These are phyloP conservation scores for Bursaphelenchus okinawaensis DNA, from an alignment of 2,888 invertebrate species.

Conservation along the genomic window DNA sequence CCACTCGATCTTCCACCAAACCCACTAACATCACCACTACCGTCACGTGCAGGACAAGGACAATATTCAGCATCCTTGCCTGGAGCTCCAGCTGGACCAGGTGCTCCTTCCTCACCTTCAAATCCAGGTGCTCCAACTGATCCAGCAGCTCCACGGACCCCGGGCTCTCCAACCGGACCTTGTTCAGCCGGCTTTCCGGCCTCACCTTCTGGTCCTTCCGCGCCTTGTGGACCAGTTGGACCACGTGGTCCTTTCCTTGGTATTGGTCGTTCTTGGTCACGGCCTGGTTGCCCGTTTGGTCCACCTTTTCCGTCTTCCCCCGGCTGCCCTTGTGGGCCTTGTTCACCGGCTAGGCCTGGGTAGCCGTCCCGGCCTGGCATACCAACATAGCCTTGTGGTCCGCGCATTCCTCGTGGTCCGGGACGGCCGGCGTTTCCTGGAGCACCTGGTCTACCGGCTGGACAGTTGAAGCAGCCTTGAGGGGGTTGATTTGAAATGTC, in stretches of 20 bases:
- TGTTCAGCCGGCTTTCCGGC: background rate
- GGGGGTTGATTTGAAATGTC: conserved; percentile 9
- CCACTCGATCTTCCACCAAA: background rate
- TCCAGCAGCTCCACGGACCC: conserved; percentile 13
- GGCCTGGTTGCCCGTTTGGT: conserved; percentile 11
- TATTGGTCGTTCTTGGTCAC: conserved; percentile 5
- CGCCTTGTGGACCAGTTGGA: background rate
- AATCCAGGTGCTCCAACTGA: conserved; percentile 14
- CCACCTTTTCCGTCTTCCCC: conserved; percentile 15
- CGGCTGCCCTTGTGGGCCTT: conserved; percentile 11
- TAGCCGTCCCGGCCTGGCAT: conserved; percentile 18
- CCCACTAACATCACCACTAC: background rate
- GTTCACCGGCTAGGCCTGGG: conserved; percentile 18
- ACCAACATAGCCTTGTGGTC: conserved; percentile 16
- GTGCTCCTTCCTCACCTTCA: conserved; percentile 13
- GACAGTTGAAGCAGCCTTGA: conserved; percentile 16
- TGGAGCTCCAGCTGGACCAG: background rate
- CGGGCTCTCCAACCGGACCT: background rate
- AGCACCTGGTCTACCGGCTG: conserved; percentile 24
- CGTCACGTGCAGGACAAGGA: conserved; percentile 10
- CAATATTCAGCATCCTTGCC: background rate
- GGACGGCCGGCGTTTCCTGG: conserved; percentile 17
- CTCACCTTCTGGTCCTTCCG: conserved; percentile 1
- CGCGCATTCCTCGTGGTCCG: conserved; percentile 19
- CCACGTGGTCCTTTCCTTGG: background rate